Base-by-base conservation (phyloP, 1,140 invertebrate genomes). In the Thaumetopoea pityocampa region DNA sequence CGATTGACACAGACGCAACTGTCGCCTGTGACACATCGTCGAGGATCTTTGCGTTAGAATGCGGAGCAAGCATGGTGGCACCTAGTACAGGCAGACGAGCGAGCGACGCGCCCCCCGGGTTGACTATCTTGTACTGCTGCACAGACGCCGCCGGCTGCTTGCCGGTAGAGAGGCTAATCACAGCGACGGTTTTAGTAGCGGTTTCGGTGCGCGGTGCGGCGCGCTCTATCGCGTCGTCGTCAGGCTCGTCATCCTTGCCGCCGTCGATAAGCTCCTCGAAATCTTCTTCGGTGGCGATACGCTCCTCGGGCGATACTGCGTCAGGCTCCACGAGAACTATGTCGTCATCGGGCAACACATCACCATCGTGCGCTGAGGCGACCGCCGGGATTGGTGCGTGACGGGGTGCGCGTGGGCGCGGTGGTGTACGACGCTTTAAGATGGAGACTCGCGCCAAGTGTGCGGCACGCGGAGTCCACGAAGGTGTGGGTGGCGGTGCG, bases 301-400 rank as follows among this genome's bases (percentile, higher is more conserved):
- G 85, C 29, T 89, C 88, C 37, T 90, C 88, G 0, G 89, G 88
- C 0, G 88, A 89, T 46, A 89, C 88, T 0, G 84, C 80, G 3
- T 74, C 80, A 0, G 88, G 86, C 49, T 90, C 89, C 0, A 90
- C 87, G 1, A 90, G 86, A 0, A 91, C 87, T 4, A 91, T 87
- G 41, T 89, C 88, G 5, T 89, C 87, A 34, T 89, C 88, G 22
- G n/a, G n/a, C n/a, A n/a, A n/a, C n/a, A n/a, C n/a, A n/a, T n/a
- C n/a, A n/a, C n/a, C n/a, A n/a, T n/a, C n/a, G n/a, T n/a, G n/a
- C n/a, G n/a, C n/a, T n/a, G n/a, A n/a, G n/a, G n/a, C n/a, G n/a
- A n/a, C n/a, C n/a, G n/a, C n/a, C n/a, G n/a, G n/a, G n/a, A n/a
- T n/a, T n/a, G n/a, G n/a, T n/a, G n/a, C n/a, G n/a, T n/a, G n/a